Evolutionary conservation across 2,113 vertebrate species (phyloP), one percentile per base, ranked within the genome.

Genomic region (Guaruba guarouba): DNA sequence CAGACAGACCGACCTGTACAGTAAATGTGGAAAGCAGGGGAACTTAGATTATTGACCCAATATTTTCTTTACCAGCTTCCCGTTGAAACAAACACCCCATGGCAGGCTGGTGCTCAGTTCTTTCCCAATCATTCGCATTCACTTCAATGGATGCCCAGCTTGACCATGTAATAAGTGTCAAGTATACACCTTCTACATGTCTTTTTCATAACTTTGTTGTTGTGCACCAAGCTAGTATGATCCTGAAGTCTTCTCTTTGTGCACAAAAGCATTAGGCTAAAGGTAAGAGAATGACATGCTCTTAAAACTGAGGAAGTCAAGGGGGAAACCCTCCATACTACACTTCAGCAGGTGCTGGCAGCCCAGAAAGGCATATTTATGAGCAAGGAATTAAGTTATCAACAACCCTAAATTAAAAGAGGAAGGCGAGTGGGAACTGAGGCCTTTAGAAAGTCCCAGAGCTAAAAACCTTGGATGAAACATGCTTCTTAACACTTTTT

Each of bases 181-280:
- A 37, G 15, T 4, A 2, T 14, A 29, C 0, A 0, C 13, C 48
- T 91, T 35, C 35, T 52, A 33, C 7, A 7, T 2, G 13, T 39
- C 27, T 52, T 27, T n/a, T 64, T 29, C 37, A 31, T 23, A 73
- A 17, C 13, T n/a, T n/a, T 8, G 13, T 2, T 70, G 31, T 23
- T 49, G 13, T 49, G n/a, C 41, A 23, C 54, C 74, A 67, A 74
- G 76, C 14, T 25, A 52, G 13, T 37, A 35, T 44, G 51, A 11
- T 7, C 31, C 44, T n/a, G 1, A 75, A 52, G 27, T 29, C 46
- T 70, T 59, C 63, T 69, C 37, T 84, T 31, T 35, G 22, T 23
- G 37, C 25, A 37, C 44, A 62, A 71, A 90, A 76, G 8, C 35
- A 86, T 31, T 24, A 63, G 9, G 17, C n/a, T 71, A 63, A 39